phyloP scores from a whole-genome alignment of 2,797 vertebrate species.

The Acrossocheilus wenchowensis region DNA sequence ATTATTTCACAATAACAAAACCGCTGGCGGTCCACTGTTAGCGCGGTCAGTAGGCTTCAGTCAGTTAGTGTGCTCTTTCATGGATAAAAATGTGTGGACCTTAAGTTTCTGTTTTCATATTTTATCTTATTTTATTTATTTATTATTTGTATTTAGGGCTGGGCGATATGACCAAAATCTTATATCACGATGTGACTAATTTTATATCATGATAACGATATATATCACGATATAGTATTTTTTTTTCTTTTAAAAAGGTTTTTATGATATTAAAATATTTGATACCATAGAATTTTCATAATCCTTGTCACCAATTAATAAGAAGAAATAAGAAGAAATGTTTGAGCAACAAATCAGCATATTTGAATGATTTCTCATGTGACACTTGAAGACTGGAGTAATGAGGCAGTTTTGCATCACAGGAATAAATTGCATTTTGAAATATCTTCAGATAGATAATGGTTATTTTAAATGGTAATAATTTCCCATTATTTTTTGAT shows the following conservation, averaged over 20 bases:
- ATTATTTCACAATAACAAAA: slow-evolving; percentile 23
- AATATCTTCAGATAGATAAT: not conserved
- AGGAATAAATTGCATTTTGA: not conserved
- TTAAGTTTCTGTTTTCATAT: not conserved
- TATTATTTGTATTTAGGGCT: too few species aligned
- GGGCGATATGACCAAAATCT: too few species aligned
- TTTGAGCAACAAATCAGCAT: not conserved
- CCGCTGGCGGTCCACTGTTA: not conserved
- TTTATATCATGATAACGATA: too few species aligned
- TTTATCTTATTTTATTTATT: not conserved
- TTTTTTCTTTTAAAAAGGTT: not conserved
- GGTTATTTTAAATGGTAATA: too few species aligned
- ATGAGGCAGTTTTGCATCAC: not conserved
- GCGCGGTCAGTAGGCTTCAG: not conserved
- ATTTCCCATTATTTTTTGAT: not conserved
- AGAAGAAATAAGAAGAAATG: not conserved
- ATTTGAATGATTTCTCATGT: not conserved
- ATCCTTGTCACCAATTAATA: not conserved
- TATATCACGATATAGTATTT: not conserved
- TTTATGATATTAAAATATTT: too few species aligned
- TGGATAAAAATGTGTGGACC: not conserved
- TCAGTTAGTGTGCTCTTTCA: not conserved
- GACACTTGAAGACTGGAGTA: not conserved
- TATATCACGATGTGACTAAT: too few species aligned
- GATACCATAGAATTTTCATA: too few species aligned